These are phyloP conservation scores for Dyspetes luteomarginatus DNA, from an alignment of 2,888 invertebrate species.

Conservation along the genomic window DNA sequence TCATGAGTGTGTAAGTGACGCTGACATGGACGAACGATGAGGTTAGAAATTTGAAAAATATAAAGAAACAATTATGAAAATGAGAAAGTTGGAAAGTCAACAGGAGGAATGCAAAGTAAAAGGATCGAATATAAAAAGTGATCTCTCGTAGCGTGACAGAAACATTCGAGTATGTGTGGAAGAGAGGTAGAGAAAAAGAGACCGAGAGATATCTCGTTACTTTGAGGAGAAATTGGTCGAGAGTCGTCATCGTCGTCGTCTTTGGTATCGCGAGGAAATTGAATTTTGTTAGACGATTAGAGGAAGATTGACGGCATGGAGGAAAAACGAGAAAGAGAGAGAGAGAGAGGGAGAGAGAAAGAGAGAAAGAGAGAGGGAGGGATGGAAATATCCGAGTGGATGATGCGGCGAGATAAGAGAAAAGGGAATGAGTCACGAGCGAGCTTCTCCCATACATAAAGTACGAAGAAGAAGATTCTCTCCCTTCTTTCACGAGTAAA, in stretches of 20 bases:
- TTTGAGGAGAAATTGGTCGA: slow-evolving; percentile 50
- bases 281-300: slow-evolving; percentile 65
- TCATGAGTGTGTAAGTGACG: background rate
- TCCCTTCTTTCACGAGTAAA: background rate
- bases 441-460: background rate
- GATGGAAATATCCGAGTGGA: slow-evolving; percentile 22
- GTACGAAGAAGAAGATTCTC: background rate
- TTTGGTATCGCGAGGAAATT: slow-evolving; percentile 62
- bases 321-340: slow-evolving; percentile 8
- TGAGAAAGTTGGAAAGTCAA: background rate
- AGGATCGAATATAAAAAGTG: background rate
- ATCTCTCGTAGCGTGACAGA: background rate
- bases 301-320: slow-evolving; percentile 43
- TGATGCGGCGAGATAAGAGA: slow-evolving; percentile 32
- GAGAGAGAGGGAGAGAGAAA: slow-evolving; percentile 16
- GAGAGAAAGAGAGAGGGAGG: slow-evolving; percentile 14
- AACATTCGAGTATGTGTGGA: background rate
- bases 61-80: background rate
- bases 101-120: background rate
- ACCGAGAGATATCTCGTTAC: slow-evolving; percentile 43
- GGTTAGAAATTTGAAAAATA: background rate
- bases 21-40: background rate
- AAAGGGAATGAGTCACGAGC: slow-evolving; percentile 18
- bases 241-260: slow-evolving; percentile 38
- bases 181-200: background rate